Evolutionary conservation across 1,140 invertebrate species (phyloP).

Genomic region (Idris sp.): DNA sequence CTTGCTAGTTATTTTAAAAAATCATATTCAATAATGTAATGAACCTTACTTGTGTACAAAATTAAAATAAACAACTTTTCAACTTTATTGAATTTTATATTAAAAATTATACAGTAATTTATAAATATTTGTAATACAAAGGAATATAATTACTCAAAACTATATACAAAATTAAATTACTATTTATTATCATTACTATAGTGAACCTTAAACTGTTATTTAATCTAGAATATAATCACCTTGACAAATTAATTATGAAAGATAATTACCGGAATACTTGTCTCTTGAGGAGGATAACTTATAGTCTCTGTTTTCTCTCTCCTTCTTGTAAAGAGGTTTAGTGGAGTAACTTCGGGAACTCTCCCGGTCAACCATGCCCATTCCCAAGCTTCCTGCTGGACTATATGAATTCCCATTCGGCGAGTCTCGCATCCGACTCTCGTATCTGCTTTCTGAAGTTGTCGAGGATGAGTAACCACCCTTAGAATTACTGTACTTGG

Average conservation of each 20-base stretch:
- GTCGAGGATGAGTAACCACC: slow-evolving; percentile 80
- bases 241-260: background rate
- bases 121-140: too few relatives aligned
- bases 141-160: too few relatives aligned
- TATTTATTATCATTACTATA: too few relatives aligned
- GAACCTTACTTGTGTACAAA: too few relatives aligned
- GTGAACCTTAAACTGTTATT: too few relatives aligned
- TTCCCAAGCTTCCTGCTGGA: slow-evolving; percentile 80
- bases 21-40: too few relatives aligned
- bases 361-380: slow-evolving; percentile 83
- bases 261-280: slow-evolving; percentile 86
- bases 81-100: too few relatives aligned
- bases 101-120: too few relatives aligned
- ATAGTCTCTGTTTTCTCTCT: slow-evolving; percentile 94
- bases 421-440: slow-evolving; percentile 84
- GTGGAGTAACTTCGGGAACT: slow-evolving; percentile 83
- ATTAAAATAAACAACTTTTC: too few relatives aligned
- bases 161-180: too few relatives aligned
- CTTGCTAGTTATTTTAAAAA: too few relatives aligned
- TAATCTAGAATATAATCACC: too few relatives aligned
- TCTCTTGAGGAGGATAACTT: slow-evolving; percentile 87
- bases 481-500: slow-evolving; percentile 87
- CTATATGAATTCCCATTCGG: slow-evolving; percentile 87
- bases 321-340: slow-evolving; percentile 91
- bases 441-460: slow-evolving; percentile 78